These are phyloP conservation scores for Siniperca undulata DNA, from an alignment of 2,797 vertebrate species.

Conservation along the genomic window DNA sequence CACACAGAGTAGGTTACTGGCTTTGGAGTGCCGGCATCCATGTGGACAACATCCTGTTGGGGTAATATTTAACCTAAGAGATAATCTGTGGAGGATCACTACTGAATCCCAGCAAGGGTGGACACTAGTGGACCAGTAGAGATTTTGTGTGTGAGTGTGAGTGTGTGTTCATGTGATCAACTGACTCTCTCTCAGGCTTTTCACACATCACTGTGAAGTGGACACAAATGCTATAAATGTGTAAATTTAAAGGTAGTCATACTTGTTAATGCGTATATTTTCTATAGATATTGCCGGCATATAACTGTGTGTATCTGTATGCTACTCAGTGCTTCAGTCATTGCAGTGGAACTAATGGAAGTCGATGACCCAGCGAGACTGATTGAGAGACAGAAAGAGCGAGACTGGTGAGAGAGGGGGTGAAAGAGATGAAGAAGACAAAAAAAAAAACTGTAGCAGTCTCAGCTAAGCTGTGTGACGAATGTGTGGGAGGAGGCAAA, in stretches of 20 bases:
- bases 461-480: conserved; percentile 8
- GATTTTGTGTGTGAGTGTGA: neutral
- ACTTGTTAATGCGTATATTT: neutral
- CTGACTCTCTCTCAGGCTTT: neutral
- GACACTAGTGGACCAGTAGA: neutral
- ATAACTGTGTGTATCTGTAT: neutral
- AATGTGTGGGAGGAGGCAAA: conserved; percentile 32
- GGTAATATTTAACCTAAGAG: conserved; percentile 26
- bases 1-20: neutral
- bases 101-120: neutral
- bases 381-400: conserved; percentile 20
- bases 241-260: conserved; percentile 5
- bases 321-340: neutral
- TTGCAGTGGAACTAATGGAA: conserved; percentile 42
- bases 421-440: neutral
- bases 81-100: neutral
- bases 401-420: neutral
- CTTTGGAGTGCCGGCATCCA: conserved; percentile 9
- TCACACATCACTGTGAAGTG: no score
- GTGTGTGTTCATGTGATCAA: neutral
- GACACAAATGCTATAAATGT: conserved; percentile 3
- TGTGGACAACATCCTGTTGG: conserved; percentile 4
- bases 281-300: neutral
- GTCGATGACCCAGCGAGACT: conserved; percentile 31
- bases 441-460: neutral